Conservation (phyloP, 2,797 vertebrate species). For the Rhabdophis nuchalis region DNA sequence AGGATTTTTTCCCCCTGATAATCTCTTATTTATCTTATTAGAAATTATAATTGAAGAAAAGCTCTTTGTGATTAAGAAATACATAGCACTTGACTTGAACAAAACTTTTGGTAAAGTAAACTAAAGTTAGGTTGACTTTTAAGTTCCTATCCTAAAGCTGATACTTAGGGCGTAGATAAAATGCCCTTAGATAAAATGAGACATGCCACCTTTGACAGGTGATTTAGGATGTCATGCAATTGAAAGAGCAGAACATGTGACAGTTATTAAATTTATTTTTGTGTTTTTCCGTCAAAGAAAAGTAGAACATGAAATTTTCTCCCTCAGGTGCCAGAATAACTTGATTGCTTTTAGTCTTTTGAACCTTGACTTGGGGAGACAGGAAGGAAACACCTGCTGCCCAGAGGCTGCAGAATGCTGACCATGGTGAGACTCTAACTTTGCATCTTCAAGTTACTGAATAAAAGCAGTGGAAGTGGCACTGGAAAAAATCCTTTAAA, state of each 20-base stretch:
- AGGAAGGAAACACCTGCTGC: not conserved
- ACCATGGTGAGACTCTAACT: not conserved
- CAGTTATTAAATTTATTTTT: not conserved
- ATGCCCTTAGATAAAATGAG: not conserved
- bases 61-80: not conserved
- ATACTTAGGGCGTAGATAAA: no score
- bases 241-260: not conserved
- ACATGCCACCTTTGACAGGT: not conserved
- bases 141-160: not conserved
- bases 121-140: not conserved
- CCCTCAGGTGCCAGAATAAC: not conserved
- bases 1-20: not conserved
- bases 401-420: not conserved
- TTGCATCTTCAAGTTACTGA: not conserved
- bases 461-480: not conserved
- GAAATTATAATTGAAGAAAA: not conserved
- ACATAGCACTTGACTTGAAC: not conserved
- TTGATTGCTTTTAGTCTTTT: not conserved
- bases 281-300: not conserved
- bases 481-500: not conserved
- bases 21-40: not conserved
- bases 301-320: not conserved
- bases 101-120: not conserved
- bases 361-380: not conserved
- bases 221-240: not conserved